Percentiles rank a stretch among this genome's conserved stretches.
Conservation (phyloP, 2,113 vertebrate species). For the Tupaia chinensis region DNA sequence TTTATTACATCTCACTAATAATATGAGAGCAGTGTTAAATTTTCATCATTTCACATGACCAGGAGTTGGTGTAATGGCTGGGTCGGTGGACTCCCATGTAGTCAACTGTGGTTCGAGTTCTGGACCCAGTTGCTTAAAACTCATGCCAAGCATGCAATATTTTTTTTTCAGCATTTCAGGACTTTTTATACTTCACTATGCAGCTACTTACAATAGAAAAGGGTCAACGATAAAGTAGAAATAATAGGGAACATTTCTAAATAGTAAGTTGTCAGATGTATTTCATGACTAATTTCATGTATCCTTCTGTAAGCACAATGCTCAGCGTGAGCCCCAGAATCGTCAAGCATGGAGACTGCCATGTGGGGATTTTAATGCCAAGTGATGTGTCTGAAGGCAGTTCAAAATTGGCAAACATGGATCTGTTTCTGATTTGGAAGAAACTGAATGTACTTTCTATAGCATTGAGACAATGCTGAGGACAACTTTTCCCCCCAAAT, state of each 20-base stretch:
- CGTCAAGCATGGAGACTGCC: conserved; percentile 90
- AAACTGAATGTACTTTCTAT: conserved; percentile 88
- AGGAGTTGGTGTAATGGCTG: too few species aligned
- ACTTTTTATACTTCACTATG: conserved; percentile 42
- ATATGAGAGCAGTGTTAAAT: not conserved
- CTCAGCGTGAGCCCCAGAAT: conserved; percentile 89
- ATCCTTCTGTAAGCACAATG: conserved; percentile 87
- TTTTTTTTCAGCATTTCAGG: conserved; percentile 23
- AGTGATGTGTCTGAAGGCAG: conserved; percentile 90
- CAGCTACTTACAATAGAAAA: not conserved
- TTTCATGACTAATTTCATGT: conserved; percentile 83
- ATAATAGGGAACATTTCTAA: conserved; percentile 77
- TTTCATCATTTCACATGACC: conserved; percentile 45
- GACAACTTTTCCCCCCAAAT: conserved; percentile 88
- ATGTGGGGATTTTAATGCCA: conserved; percentile 92
- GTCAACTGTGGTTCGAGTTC: too few species aligned
- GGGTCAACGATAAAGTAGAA: conserved; percentile 74
- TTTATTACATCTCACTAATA: not conserved
- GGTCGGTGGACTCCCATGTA: too few species aligned
- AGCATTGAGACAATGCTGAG: conserved; percentile 86
- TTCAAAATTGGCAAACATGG: conserved; percentile 91
- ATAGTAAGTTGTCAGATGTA: conserved; percentile 82
- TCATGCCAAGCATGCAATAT: too few species aligned
- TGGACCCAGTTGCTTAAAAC: too few species aligned
- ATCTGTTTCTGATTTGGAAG: conserved; percentile 85